Base-by-base conservation (phyloP, 2,113 vertebrate species). In the Typhlomys cinereus region DNA sequence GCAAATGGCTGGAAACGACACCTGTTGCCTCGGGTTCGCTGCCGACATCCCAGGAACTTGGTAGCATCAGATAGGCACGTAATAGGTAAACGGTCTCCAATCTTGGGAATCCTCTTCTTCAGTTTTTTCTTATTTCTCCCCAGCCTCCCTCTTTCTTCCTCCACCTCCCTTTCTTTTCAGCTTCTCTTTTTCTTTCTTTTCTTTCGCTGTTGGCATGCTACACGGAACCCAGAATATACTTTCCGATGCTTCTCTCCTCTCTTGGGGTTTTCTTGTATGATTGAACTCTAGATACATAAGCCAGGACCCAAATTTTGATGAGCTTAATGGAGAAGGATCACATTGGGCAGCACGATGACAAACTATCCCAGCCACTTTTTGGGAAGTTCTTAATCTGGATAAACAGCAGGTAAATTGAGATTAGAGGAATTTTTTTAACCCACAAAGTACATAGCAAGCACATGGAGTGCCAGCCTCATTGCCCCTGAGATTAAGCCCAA, bases 401-500 rank as follows among this genome's bases (percentile, higher is more conserved):
- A 61, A n/a, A 92, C 15, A n/a, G 48, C 21, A 44, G 4, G 83
- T n/a, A 86, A 88, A 29, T 86, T 52, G 94, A 34, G 48, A 88
- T 85, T 81, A 81, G 92, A 94, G 73, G 73, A 79, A 79, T 81
- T 29, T 83, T n/a, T 34, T 93, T 13, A 59, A 0, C 8, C 48
- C n/a, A 82, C 54, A 92, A 88, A 94, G 76, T 36, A 95, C 4
- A 15, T 34, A 31, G 34, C 48, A 84, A 96, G 67, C 95, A 96
- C 95, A 95, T 46, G 83, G 54, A 82, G 88, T 4, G 80, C 23
- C 94, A 67, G 80, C 62, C 59, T 93, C 52, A 85, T 66, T 91
- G 69, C 89, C 95, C 94, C 54, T 76, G 92, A 96, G 95, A 95
- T 95, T 75, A 95, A 96, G 90, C 85, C 83, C 2, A 81, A 48